Evolutionary conservation across 23 tunicate species (phyloP), one percentile per base, ranked within the genome.

Genomic region (Trididemnum miniatum): DNA sequence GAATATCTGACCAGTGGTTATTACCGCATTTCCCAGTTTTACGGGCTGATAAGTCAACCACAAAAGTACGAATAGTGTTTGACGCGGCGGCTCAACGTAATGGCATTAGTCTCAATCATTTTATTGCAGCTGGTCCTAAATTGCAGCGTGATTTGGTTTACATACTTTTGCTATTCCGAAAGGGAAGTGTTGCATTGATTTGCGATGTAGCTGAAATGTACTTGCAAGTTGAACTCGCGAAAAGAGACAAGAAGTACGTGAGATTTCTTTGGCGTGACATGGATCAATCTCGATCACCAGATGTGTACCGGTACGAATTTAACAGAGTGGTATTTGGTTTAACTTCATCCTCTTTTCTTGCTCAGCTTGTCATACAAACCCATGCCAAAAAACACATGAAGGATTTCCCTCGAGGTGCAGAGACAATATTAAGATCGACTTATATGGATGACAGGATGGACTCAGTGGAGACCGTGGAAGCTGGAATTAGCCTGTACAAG

Each of bases 191-290:
- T 4, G 37, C 12, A 30, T 3, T 67, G 12, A 24, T 67, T 67
- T 67, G 75, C 32, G 38, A 67, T 32, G 38, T 67, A 5, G 75
- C 37, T 31, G 75, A 67, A 67, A 67, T 67, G 75, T 67, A 67
- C 32, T 32, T 67, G 37, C 75, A 32, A 31, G 7, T 67, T 32
- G 12, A 33, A 5, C 2, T 67, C 2, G 37, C 75, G 4, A 12
- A 31, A 67, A 31, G 25, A 32, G 75, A 67, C 38, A 67, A n/a
- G 32, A 31, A 31, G n/a, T 67, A 31, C 32, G 15, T 67, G 25
- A 67, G 75, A 4, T 67, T 67, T 67, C 25, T 67, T 37, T 67
- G 75, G 75, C 3, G 38, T 30, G 38, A 67, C 32, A 3, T 31
- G 7, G 38, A 67, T 67, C 75, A 22, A 62, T 67, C 75, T 67